Base-by-base conservation (phyloP, 92 coral and sea anemone genomes). In the Paragorgia papillata region DNA sequence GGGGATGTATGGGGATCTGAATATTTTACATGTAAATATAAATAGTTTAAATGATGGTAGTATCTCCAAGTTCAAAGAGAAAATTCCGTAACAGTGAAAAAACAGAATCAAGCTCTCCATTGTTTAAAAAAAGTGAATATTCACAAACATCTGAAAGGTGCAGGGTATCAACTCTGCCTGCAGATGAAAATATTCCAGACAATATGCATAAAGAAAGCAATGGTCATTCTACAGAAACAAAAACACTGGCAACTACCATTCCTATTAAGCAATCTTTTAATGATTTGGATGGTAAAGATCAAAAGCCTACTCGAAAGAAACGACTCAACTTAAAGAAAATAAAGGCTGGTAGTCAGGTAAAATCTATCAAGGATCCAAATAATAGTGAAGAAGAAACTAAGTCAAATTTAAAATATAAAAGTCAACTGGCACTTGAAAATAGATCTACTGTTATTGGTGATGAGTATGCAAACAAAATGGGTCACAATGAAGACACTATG, bases 111-210 rank as follows among this genome's bases (percentile, higher is more conserved):
- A 51, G 3, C 27, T 15, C 59, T 33, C 73, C 21, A 39, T 17
- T 25, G 12, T 15, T 39, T 2, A 29, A 69, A 50, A 51, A 61
- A 69, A n/a, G 61, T 3, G 50, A 50, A 51, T 18, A 49, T 51
- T 69, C 76, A 3, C 22, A 30, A 66, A 39, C 56, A 19, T 43
- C 17, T 31, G 32, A 48, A 49, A n/a, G n/a, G n/a, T n/a, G n/a
- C n/a, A n/a, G n/a, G n/a, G 18, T 66, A 22, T 66, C 57, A 19
- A 9, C 46, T 8, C 7, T 27, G 14, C 33, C 10, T 10, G 3
- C 33, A 28, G 76, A 51, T 51, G 76, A 69, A 48, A 69, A 69
- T 51, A 49, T 49, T 69, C 76, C 76, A 24, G 18, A 69, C 27
- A 69, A 69, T 50, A 30, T 44, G 32, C 76, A 69, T 21, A 29